phyloP scores from a whole-genome alignment of 2,113 vertebrate genomes.

The Nycticorax nycticorax region DNA sequence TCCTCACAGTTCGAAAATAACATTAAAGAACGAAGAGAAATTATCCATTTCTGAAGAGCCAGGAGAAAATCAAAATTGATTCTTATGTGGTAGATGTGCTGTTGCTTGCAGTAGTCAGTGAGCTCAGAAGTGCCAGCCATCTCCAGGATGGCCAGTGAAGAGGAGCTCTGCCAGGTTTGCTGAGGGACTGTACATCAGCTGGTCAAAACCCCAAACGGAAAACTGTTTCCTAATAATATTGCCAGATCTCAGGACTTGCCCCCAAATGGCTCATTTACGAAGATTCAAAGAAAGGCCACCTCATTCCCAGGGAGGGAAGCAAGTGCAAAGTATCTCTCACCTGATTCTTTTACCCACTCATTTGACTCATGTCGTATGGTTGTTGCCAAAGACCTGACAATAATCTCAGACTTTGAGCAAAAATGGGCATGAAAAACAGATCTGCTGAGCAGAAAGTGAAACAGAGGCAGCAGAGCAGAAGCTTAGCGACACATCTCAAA shows the following conservation, averaged over 20 bases:
- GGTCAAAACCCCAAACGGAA: not conserved
- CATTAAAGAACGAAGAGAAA: constrained; percentile 44
- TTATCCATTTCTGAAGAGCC: not conserved
- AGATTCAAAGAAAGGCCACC: not conserved
- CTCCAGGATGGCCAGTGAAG: not conserved
- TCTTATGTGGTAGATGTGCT: not conserved
- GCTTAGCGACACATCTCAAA: not conserved
- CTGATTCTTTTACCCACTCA: not conserved
- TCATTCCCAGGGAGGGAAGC: not conserved
- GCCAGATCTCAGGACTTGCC: not conserved
- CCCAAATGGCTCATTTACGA: not conserved
- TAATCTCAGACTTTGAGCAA: not conserved
- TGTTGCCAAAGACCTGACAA: not conserved
- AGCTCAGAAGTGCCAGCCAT: not conserved
- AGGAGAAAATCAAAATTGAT: constrained; percentile 8
- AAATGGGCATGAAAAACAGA: not conserved
- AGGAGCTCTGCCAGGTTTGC: not conserved
- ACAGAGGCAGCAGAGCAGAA: not conserved
- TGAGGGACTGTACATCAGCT: not conserved
- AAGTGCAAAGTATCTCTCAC: not conserved
- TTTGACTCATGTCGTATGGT: not conserved
- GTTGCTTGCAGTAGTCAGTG: not conserved
- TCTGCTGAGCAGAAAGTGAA: not conserved
- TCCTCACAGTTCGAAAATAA: constrained; percentile 17
- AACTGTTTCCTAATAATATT: not conserved